Conservation (phyloP, 2,888 invertebrate genomes). For the Catocala sponsa region DNA sequence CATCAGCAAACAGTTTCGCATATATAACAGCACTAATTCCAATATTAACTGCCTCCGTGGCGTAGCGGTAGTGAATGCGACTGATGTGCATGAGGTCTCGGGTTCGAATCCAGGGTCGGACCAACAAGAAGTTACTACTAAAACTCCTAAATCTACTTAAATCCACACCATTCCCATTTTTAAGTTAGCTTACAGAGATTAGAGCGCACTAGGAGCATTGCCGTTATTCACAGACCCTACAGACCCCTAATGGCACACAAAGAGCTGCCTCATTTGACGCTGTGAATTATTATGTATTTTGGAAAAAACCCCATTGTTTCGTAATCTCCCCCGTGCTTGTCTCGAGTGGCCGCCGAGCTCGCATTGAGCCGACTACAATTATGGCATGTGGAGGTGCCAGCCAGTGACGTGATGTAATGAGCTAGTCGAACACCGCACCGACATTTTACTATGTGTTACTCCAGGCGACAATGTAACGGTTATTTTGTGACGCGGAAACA, state of each 20-base stretch:
- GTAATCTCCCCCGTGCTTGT: constrained; percentile 82
- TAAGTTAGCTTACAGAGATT: too few relatives aligned
- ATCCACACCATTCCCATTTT: too few relatives aligned
- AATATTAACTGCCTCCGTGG: too few relatives aligned
- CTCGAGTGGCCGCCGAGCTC: constrained; percentile 60
- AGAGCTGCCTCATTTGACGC: constrained; percentile 83
- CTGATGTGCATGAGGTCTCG: too few relatives aligned
- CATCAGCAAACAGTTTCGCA: too few relatives aligned
- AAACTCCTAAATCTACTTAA: too few relatives aligned
- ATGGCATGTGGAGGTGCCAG: constrained; percentile 74
- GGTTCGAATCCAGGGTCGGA: too few relatives aligned
- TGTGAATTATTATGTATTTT: constrained; percentile 87
- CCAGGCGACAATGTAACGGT: neutral
- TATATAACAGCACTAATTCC: too few relatives aligned
- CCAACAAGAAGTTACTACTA: too few relatives aligned
- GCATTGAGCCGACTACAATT: constrained; percentile 64
- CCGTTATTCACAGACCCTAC: constrained; percentile 59
- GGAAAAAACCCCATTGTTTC: constrained; percentile 85
- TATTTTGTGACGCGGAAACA: constrained; percentile 2
- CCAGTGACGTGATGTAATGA: constrained; percentile 75
- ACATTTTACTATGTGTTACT: constrained; percentile 26
- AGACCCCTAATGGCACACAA: constrained; percentile 75
- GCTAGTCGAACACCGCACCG: constrained; percentile 49
- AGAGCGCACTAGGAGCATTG: constrained; percentile 11
- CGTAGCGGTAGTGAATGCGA: too few relatives aligned